phyloP scores from a whole-genome alignment of 1,140 invertebrate species.

The Drosophila watanabei region DNA sequence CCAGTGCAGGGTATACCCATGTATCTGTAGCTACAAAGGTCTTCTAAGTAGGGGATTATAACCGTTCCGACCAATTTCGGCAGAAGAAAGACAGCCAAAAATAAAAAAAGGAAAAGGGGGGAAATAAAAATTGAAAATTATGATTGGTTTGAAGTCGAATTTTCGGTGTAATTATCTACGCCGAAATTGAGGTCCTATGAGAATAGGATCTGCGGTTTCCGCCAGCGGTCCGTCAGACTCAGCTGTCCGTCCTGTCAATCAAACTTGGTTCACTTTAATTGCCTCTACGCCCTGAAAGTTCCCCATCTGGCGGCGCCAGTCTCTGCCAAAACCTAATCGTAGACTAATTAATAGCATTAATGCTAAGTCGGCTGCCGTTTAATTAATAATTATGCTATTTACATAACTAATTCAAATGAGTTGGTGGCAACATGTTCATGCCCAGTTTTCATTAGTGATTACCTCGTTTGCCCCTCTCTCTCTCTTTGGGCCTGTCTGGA shows the following conservation, averaged over 20 bases:
- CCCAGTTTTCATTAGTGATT: conserved; percentile 68
- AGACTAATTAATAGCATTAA: conserved; percentile 71
- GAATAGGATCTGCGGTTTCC: conserved; percentile 66
- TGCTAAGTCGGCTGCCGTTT: conserved; percentile 45
- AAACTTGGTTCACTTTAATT: conserved; percentile 32
- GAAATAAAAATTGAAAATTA: conserved; percentile 67
- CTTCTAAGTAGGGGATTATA: conserved; percentile 63
- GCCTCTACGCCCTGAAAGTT: conserved; percentile 21
- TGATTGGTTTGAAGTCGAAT: conserved; percentile 53
- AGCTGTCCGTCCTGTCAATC: conserved; percentile 51
- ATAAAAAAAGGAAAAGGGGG: conserved; percentile 46
- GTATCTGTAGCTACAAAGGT: conserved; percentile 19
- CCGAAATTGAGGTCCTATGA: conserved; percentile 66
- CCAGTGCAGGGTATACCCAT: conserved; percentile 28
- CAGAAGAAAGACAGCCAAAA: conserved; percentile 27
- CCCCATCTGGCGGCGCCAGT: conserved; percentile 26
- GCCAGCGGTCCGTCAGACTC: conserved; percentile 15
- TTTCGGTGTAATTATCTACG: conserved; percentile 63
- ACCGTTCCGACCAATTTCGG: conserved; percentile 37
- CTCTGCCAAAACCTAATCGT: conserved; percentile 9
- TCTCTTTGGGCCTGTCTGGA: conserved; percentile 4
- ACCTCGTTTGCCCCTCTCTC: not conserved
- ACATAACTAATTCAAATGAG: conserved; percentile 77
- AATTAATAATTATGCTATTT: conserved; percentile 74
- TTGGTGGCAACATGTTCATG: conserved; percentile 71